Percentiles rank a stretch among this genome's conserved stretches.
phyloP scores from a whole-genome alignment of 1,140 invertebrate species.

The Mactra quadrangularis region DNA sequence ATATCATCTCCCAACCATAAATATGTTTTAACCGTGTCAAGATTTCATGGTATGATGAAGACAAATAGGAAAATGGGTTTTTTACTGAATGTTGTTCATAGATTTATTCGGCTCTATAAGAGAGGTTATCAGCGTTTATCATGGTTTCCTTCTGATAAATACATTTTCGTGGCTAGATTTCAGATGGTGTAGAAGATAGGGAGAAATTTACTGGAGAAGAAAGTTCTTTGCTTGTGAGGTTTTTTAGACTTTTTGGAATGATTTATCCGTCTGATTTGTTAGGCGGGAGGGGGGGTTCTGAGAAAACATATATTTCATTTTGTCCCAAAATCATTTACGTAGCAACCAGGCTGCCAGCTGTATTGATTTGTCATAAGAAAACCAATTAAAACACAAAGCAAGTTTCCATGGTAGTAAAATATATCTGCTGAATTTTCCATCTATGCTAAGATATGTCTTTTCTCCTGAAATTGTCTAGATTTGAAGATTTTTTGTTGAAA shows the following conservation, averaged over 20 bases:
- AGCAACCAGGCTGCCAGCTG: no score
- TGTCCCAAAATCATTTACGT: no score
- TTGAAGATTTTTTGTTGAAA: no score
- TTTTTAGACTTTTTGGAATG: neutral
- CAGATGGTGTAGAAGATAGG: neutral
- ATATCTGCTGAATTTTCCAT: no score
- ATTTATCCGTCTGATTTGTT: no score
- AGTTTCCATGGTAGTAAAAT: no score
- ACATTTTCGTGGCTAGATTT: slow-evolving; percentile 28
- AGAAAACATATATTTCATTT: no score
- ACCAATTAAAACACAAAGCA: no score
- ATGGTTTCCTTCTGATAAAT: slow-evolving; percentile 32
- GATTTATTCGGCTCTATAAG: slow-evolving; percentile 33
- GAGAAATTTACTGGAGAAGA: neutral
- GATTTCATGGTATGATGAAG: slow-evolving; percentile 40
- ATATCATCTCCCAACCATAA: slow-evolving; percentile 12
- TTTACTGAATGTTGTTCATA: slow-evolving; percentile 30
- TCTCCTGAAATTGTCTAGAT: no score
- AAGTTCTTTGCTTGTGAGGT: slow-evolving; percentile 26
- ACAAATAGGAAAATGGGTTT: slow-evolving; percentile 44
- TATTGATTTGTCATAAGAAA: no score
- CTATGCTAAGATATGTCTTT: no score
- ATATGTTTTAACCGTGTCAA: slow-evolving; percentile 3
- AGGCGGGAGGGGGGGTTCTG: no score
- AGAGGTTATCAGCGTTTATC: slow-evolving; percentile 37